Percentiles rank a stretch among this genome's conserved stretches.
These are phyloP conservation scores for Apotomis betuletana DNA, from an alignment of 2,888 invertebrate species.

Conservation along the genomic window DNA sequence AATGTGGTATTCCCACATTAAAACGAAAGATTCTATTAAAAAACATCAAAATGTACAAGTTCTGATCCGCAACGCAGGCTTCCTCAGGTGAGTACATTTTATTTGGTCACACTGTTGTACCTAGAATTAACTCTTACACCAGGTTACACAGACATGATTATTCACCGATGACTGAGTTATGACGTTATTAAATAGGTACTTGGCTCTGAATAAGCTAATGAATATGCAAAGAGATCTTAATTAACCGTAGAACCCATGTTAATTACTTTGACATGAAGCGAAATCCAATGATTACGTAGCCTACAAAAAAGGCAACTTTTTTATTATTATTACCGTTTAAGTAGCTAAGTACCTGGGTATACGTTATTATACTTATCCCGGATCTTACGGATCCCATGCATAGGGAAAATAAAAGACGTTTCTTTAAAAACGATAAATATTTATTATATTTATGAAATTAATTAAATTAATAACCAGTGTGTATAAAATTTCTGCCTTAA, in stretches of 20 bases:
- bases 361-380: too few relatives aligned
- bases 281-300: too few relatives aligned
- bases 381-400: too few relatives aligned
- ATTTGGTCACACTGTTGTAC: conserved; percentile 5
- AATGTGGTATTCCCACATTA: too few relatives aligned
- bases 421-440: conserved; percentile 40
- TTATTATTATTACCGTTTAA: too few relatives aligned
- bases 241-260: conserved; percentile 4
- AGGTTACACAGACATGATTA: not conserved
- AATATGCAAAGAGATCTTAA: conserved; percentile 19
- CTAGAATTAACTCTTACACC: not conserved
- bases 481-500: conserved; percentile 39
- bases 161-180: not conserved
- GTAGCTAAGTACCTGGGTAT: too few relatives aligned
- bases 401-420: conserved; percentile 1
- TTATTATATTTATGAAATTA: conserved; percentile 39
- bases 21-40: too few relatives aligned
- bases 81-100: too few relatives aligned
- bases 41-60: too few relatives aligned
- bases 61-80: too few relatives aligned
- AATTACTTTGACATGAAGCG: not conserved
- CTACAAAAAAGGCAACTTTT: too few relatives aligned
- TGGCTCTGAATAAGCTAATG: conserved; percentile 13
- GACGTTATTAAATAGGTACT: conserved; percentile 9
- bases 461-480: conserved; percentile 40